Percentiles rank a stretch among this genome's conserved stretches.
phyloP scores from a whole-genome alignment of 2,888 invertebrate species.

The Polydrusus cervinus region DNA sequence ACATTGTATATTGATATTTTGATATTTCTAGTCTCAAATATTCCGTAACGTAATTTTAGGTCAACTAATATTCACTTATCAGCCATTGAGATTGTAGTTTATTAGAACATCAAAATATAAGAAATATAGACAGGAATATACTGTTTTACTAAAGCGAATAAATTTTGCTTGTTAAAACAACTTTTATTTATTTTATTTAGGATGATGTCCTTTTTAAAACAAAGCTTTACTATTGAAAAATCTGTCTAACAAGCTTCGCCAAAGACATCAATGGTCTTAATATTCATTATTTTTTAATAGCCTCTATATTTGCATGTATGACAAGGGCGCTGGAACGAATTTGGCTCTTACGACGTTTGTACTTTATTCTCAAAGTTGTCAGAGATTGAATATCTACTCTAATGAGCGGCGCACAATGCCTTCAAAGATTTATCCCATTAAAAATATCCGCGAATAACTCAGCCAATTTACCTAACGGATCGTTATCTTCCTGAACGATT shows the following conservation, averaged over 20 bases:
- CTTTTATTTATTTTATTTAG: slow-evolving; percentile 13
- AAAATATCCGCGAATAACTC: slow-evolving; percentile 69
- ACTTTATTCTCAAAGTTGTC: slow-evolving; percentile 28
- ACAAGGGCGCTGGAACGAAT: slow-evolving; percentile 56
- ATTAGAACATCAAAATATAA: too few relatives aligned
- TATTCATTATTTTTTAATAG: slow-evolving; percentile 69
- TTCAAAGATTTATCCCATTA: slow-evolving; percentile 69
- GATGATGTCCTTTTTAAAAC: background rate
- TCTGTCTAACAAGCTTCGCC: slow-evolving; percentile 45
- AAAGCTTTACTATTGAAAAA: slow-evolving; percentile 13
- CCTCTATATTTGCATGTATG: slow-evolving; percentile 68
- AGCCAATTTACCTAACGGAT: slow-evolving; percentile 70
- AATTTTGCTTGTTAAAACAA: slow-evolving; percentile 2
- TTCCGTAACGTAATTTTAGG: too few relatives aligned
- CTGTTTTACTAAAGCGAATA: background rate
- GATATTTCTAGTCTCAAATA: too few relatives aligned
- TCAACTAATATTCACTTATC: too few relatives aligned
- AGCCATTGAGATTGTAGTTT: too few relatives aligned
- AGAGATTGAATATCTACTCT: slow-evolving; percentile 60
- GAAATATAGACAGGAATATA: too few relatives aligned
- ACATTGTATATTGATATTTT: too few relatives aligned
- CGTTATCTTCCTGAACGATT: slow-evolving; percentile 63
- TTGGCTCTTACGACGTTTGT: slow-evolving; percentile 23
- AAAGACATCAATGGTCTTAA: slow-evolving; percentile 70
- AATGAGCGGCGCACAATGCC: slow-evolving; percentile 68